Percentiles rank a stretch among this genome's conserved stretches.
phyloP scores from a whole-genome alignment of 1,140 invertebrate genomes.

The Agraylea sexmaculata region DNA sequence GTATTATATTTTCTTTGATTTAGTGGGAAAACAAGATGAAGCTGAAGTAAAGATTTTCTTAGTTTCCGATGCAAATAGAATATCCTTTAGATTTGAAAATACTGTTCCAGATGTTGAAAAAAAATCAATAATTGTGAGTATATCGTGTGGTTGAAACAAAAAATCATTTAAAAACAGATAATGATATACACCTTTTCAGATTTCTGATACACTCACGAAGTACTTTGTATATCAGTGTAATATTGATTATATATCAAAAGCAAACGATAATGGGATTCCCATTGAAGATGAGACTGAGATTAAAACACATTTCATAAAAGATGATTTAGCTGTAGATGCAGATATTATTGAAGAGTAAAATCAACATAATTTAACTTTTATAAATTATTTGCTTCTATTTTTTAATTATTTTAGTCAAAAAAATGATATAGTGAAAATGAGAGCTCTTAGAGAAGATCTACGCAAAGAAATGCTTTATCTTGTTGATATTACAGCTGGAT shows the following conservation, averaged over 20 bases:
- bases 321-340: constrained; percentile 32
- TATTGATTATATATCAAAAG: constrained; percentile 37
- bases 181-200: constrained; percentile 23
- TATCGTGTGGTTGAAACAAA: not conserved
- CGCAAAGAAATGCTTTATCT: constrained; percentile 27
- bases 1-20: constrained; percentile 9
- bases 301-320: constrained; percentile 38
- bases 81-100: constrained; percentile 42
- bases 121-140: constrained; percentile 35
- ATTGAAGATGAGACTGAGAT: constrained; percentile 31
- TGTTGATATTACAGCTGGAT: constrained; percentile 31
- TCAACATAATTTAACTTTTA: constrained; percentile 9
- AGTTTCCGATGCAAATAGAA: constrained; percentile 36
- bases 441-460: constrained; percentile 29
- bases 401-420: constrained; percentile 23
- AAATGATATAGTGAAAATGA: constrained; percentile 32
- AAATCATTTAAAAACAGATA: not conserved
- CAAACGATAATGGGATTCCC: constrained; percentile 24
- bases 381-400: constrained; percentile 22
- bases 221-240: constrained; percentile 38
- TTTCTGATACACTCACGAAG: constrained; percentile 30
- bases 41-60: constrained; percentile 38
- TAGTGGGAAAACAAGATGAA: constrained; percentile 30
- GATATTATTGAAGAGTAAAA: constrained; percentile 33
- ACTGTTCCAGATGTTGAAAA: constrained; percentile 28